A percentile compares a stretch with the other conserved stretches of the same genome.
Conservation (phyloP, 2,113 vertebrate species). For the Amblyornis subalaris region DNA sequence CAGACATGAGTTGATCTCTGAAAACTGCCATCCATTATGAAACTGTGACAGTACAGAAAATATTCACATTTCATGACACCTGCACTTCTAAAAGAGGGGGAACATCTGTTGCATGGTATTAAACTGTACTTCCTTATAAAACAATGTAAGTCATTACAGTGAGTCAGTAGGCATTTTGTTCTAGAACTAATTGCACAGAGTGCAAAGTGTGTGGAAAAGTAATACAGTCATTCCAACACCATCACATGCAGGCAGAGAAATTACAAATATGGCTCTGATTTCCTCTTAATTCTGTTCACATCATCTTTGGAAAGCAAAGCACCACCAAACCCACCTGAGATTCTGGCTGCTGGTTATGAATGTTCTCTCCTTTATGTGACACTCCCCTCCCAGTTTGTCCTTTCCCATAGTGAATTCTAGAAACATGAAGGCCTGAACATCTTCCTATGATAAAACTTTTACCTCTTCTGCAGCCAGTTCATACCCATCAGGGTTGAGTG, state of each 20-base stretch:
- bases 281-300: neutral
- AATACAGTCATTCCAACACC: neutral
- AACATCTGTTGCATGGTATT: neutral
- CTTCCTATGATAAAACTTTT: slow-evolving; percentile 40
- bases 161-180: slow-evolving; percentile 35
- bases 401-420: neutral
- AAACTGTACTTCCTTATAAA: neutral
- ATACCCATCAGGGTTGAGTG: slow-evolving; percentile 97
- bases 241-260: neutral
- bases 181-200: neutral
- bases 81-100: neutral
- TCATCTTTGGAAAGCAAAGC: neutral
- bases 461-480: slow-evolving; percentile 94
- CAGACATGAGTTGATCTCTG: neutral
- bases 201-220: neutral
- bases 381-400: neutral
- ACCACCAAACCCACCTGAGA: neutral
- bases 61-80: neutral
- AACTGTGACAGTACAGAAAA: neutral
- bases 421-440: neutral
- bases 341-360: neutral
- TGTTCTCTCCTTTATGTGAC: fast-evolving
- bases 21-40: neutral
- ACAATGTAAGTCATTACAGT: neutral
- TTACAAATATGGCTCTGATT: neutral